phyloP scores from a whole-genome alignment of 2,113 vertebrate genomes.

The Tetraodon nigroviridis region DNA sequence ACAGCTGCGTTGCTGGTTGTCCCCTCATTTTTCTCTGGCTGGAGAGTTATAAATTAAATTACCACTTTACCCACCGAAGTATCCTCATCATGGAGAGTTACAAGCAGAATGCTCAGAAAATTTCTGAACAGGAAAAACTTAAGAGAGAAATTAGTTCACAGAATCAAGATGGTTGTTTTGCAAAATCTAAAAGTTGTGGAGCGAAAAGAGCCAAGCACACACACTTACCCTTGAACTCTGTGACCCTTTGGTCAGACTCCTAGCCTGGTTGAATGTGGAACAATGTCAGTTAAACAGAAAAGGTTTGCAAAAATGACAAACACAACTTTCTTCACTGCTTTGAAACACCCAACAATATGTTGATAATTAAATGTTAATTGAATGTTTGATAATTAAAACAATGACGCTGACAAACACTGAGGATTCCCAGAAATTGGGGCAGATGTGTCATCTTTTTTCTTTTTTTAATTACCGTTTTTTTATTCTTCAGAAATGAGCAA shows the following conservation, averaged over 20 bases:
- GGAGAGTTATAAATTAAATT: slow-evolving; percentile 44
- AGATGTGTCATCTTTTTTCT: background rate
- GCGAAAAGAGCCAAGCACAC: too few species aligned
- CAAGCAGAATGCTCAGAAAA: background rate
- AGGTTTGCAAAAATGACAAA: background rate
- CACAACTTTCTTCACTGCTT: too few species aligned
- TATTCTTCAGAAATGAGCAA: background rate
- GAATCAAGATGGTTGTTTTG: too few species aligned
- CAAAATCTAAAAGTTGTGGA: too few species aligned
- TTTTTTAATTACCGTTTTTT: background rate
- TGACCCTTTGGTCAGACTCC: too few species aligned
- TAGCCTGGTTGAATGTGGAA: too few species aligned
- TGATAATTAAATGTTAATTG: too few species aligned
- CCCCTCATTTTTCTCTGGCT: slow-evolving; percentile 71
- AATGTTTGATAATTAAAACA: background rate
- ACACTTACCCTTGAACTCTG: too few species aligned
- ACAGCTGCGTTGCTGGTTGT: slow-evolving; percentile 69
- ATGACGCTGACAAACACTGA: background rate
- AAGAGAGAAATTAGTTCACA: too few species aligned
- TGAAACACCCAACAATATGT: too few species aligned
- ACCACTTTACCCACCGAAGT: slow-evolving; percentile 52
- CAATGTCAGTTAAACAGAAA: too few species aligned
- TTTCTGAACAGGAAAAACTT: too few species aligned
- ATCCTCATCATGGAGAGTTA: background rate
- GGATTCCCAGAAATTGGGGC: background rate